Evolutionary conservation across 2,888 invertebrate genomes (phyloP), one percentile per base, ranked within the genome.

Genomic region (Venustoraphidia nigricollis): DNA sequence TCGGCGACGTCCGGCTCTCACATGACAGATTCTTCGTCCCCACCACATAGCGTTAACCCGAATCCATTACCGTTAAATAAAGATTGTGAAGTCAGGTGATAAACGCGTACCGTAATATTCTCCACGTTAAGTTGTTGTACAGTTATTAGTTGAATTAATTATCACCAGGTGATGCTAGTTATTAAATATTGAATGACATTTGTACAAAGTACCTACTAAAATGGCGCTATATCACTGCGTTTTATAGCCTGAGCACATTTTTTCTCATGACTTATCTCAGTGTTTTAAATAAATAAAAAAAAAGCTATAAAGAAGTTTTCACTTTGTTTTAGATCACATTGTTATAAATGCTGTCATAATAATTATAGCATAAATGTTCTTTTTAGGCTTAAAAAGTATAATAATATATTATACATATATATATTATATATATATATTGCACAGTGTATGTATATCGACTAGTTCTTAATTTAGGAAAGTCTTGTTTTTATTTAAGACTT

Each of bases 71-170:
- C 79, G 62, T 73, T 80, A 60, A 82, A 78, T 66, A 83, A 85
- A 75, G 85, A 84, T 73, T 84, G 85, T 71, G 84, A 85, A 76
- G 86, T 86, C 77, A 87, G 87, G 79, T 87, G 86, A 88, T 86
- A 82, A n/a, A 69, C 64, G 64, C 62, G 62, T 58, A 58, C 53
- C 54, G 50, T 54, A 50, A 52, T 27, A 27, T 27, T 27, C 27
- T 27, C 27, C 27, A 27, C 27, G 27, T 27, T 27, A 27, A 27
- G 27, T 27, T 27, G 27, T 27, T 27, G 27, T 27, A 27, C 27
- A 27, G 27, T 27, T 27, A 27, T 27, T 27, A 27, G 27, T 27
- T 27, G 27, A 27, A 27, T 27, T 6, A 27, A 27, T 27, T 27
- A 27, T 27, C 27, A 27, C 27, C 27, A 27, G 27, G 27, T 27